These are phyloP conservation scores for Carpatolechia fugitivella DNA, from an alignment of 2,888 invertebrate genomes.

Conservation along the genomic window DNA sequence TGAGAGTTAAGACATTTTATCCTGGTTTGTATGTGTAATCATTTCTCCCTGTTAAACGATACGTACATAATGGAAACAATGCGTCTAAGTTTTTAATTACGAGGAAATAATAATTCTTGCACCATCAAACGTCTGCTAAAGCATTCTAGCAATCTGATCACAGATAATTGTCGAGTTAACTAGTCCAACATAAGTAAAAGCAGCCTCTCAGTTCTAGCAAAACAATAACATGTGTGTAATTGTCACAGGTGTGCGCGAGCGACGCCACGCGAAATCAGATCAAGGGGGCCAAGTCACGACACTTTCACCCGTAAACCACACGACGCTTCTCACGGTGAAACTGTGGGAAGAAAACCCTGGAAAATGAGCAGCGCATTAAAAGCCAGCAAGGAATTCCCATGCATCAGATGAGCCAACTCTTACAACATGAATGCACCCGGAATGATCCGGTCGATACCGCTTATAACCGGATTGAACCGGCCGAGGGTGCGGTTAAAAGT, in stretches of 20 bases:
- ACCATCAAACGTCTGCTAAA: neutral
- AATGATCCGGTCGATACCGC: slow-evolving; percentile 4
- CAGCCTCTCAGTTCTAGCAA: slow-evolving; percentile 5
- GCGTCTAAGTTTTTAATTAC: no score
- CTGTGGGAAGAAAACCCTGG: slow-evolving; percentile 61
- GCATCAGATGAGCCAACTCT: slow-evolving; percentile 57
- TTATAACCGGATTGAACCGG: slow-evolving; percentile 37
- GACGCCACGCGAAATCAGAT: slow-evolving; percentile 55
- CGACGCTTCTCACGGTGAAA: slow-evolving; percentile 60
- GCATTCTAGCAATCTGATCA: neutral
- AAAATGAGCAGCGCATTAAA: slow-evolving; percentile 59
- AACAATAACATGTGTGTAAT: slow-evolving; percentile 41
- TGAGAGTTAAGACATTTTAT: no score
- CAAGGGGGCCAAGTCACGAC: slow-evolving; percentile 38
- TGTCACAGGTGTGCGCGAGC: slow-evolving; percentile 55
- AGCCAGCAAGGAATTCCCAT: slow-evolving; percentile 44
- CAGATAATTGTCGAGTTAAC: neutral
- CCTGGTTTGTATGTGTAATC: no score
- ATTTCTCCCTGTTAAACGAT: no score
- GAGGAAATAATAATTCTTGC: no score
- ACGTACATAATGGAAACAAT: no score
- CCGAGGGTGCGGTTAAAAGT: slow-evolving; percentile 70
- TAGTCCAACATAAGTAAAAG: slow-evolving; percentile 11
- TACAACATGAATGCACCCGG: slow-evolving; percentile 23
- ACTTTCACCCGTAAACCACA: slow-evolving; percentile 62